Percentiles rank a stretch among this genome's conserved stretches.
These are phyloP conservation scores for Octodon degus DNA, from an alignment of 2,113 vertebrate genomes.

Conservation along the genomic window DNA sequence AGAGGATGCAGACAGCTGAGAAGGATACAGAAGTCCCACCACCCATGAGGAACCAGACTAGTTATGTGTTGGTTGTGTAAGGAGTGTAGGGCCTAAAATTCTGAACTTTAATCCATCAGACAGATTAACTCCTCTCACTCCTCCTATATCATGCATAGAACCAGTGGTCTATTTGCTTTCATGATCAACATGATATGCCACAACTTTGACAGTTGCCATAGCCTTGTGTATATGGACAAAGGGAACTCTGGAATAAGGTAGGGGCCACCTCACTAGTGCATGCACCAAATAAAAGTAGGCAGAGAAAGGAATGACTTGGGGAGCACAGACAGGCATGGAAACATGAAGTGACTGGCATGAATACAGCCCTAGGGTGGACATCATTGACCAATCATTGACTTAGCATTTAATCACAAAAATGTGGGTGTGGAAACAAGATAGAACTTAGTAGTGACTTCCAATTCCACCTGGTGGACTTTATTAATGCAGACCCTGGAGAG, in stretches of 20 bases:
- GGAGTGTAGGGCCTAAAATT: not conserved
- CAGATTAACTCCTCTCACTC: not conserved
- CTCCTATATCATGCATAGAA: not conserved
- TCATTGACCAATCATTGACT: not conserved
- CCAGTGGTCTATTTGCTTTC: not conserved
- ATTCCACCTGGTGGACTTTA: not conserved
- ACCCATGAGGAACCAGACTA: not conserved
- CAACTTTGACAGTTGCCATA: not conserved
- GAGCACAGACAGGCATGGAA: not conserved
- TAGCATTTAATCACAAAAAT: not conserved
- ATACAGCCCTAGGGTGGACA: not conserved
- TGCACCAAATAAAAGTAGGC: not conserved
- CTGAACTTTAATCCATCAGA: not conserved
- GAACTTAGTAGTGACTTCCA: not conserved
- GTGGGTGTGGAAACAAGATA: not conserved
- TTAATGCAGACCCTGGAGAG: not conserved
- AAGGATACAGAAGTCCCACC: not conserved
- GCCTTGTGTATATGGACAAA: not conserved
- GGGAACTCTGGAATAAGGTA: not conserved
- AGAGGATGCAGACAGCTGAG: not conserved
- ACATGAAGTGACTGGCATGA: not conserved
- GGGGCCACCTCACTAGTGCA: not conserved
- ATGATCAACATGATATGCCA: not conserved
- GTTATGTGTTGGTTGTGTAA: not conserved
- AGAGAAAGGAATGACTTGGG: not conserved